Base-by-base conservation (phyloP, 2,797 vertebrate genomes). In the Luscinia luscinia region DNA sequence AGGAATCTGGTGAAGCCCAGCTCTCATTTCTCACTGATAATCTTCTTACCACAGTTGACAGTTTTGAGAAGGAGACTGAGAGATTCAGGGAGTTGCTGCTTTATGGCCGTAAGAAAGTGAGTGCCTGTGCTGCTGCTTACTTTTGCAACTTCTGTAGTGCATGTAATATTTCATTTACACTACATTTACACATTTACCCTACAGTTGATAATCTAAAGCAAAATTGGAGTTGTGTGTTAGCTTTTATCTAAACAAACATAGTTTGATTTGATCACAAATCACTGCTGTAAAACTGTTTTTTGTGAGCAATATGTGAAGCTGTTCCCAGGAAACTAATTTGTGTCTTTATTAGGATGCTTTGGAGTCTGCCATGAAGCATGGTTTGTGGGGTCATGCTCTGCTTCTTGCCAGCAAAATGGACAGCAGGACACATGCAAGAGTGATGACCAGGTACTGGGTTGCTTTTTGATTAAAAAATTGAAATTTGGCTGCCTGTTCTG, bases 341-440 rank as follows among this genome's bases (percentile, higher is more conserved):
- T 96, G 19, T 93, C 1, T 93, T 87, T n/a, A 24, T 61, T 81
- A 99, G 99, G 99, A 99, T 83, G 99, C 99, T 10, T 94, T 99
- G 52, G 99, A 99, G 95, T 98, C 99, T n/a, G 99, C 99, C 6
- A 99, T 99, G 99, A 99, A 99, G 89, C 98, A 98, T 14, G 99
- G 99, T 9, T 97, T 99, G 24, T 99, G 99, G 99, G 99, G 99
- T n/a, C 99, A 99, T 0, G 99, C 99, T 11, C 95, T 99, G 86
- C 96, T 99, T 6, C 97, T 99, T 57, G 99, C 99, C 78, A 99
- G 99, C 97, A 99, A 99, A 97, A 99, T 99, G 99, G 99, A 99
- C 97, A 99, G 97, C 97, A 97, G 99, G 93, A 99, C 99, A 2
- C 99, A 99, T 2, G 99, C 99, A 15, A 97, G 98, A 40, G 99